Evolutionary conservation across 2,797 vertebrate species (phyloP), one percentile per base, ranked within the genome.

Genomic region (Semotilus atromaculatus): DNA sequence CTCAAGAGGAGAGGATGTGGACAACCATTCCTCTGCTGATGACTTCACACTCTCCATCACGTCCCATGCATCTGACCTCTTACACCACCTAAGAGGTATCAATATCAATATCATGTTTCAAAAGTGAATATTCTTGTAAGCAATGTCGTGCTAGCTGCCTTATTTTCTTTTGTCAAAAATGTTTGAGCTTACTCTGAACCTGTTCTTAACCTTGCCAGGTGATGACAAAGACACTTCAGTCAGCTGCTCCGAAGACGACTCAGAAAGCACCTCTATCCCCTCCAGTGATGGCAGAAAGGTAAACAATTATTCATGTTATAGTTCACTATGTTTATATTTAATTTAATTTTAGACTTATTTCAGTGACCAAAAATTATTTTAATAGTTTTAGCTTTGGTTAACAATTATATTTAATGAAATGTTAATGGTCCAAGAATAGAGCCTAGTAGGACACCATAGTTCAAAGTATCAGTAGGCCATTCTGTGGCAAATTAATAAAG

Each of bases 231-330:
- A 93, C 68, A 91, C 93, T 0, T 94, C 93, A 71, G 93, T 95
- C 66, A 95, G 94, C 88, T 95, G 95, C 85, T 96, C 95, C 38
- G 96, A 96, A 53, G 96, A 96, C 23, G 97, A 97, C 71, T 95
- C 96, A 0, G 96, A 97, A 88, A 94, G 96, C 87, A 94, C 94
- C 87, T 95, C 96, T 10, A 88, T 95, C 89, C 95, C 96, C 55
- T 93, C 96, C 88, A 97, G 95, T 1, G 97, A 98, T 74, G 97
- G 97, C 90, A 96, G 97, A 93, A 99, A 99, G 97, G 97, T 98
- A 84, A 58, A 48, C 8, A 11, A 51, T 21, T 0, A 23, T 40
- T 45, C 0, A 43, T 36, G 13, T 16, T 45, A 79, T 31, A 19
- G n/a, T 58, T 75, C 16, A 36, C 23, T 76, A 16, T 26, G 23